Evolutionary conservation across 2,113 vertebrate species (phyloP).

Genomic region (Circaetus cinerascens): DNA sequence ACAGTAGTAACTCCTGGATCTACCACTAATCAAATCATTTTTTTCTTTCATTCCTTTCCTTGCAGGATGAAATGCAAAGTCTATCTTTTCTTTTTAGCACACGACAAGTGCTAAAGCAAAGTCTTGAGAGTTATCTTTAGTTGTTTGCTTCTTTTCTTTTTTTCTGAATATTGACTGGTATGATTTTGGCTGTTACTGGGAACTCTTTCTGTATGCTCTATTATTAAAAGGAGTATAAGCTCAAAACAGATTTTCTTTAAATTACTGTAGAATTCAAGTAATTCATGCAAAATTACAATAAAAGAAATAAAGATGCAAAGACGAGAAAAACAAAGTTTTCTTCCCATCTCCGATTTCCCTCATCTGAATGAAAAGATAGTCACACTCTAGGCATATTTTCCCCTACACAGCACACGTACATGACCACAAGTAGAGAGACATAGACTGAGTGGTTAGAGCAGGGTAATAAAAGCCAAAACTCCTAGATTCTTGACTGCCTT

Average conservation of each 20-base stretch:
- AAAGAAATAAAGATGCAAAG: neutral
- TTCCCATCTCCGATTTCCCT: neutral
- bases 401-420: neutral
- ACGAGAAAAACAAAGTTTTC: neutral
- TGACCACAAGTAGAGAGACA: neutral
- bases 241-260: neutral
- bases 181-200: neutral
- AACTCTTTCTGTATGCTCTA: neutral
- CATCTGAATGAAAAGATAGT: neutral
- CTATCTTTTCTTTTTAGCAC: neutral
- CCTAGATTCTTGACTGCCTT: neutral
- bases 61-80: neutral
- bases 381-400: neutral
- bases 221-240: neutral
- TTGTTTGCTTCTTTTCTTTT: neutral
- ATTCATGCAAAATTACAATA: neutral
- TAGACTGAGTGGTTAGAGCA: neutral
- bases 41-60: neutral
- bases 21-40: neutral
- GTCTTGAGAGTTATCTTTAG: neutral
- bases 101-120: neutral
- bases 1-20: neutral
- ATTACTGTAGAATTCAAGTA: neutral
- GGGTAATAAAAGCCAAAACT: neutral
- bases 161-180: neutral